These are phyloP conservation scores for Catalaphyllia jardinei DNA, from an alignment of 64 coral and sea anemone genomes.

Conservation along the genomic window DNA sequence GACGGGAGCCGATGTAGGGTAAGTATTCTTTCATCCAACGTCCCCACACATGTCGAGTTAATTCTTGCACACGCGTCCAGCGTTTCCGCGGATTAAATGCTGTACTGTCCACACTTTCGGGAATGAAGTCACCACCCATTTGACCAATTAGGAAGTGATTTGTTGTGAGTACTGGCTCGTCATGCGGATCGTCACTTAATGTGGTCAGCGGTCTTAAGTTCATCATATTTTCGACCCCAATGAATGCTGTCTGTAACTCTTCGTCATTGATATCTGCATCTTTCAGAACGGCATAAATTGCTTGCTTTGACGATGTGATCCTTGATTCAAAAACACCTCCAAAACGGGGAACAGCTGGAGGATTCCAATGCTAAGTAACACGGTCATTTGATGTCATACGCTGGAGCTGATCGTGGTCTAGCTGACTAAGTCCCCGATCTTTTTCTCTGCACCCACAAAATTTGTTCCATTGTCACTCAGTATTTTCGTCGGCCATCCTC, in stretches of 20 bases:
- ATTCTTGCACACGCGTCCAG: constrained; percentile 54
- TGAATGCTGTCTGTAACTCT: constrained; percentile 52
- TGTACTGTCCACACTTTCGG: constrained; percentile 41
- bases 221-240: constrained; percentile 46
- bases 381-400: constrained; percentile 8
- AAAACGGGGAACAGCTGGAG: constrained; percentile 35
- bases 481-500: constrained; percentile 30
- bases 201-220: constrained; percentile 56
- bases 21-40: constrained; percentile 47
- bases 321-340: constrained; percentile 23
- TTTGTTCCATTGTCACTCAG: constrained; percentile 59
- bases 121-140: too few species aligned
- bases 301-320: constrained; percentile 40
- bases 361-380: constrained; percentile 28
- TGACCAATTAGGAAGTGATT: constrained; percentile 68
- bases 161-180: constrained; percentile 47
- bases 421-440: constrained; percentile 33
- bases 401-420: constrained; percentile 44
- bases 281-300: constrained; percentile 21
- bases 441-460: constrained; percentile 34
- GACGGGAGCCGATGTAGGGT: constrained; percentile 30
- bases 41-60: constrained; percentile 31
- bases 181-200: constrained; percentile 14
- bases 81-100: constrained; percentile 7
- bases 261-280: constrained; percentile 45